Evolutionary conservation across 1,140 invertebrate species (phyloP), one percentile per base, ranked within the genome.

Genomic region (Caerostris darwini): DNA sequence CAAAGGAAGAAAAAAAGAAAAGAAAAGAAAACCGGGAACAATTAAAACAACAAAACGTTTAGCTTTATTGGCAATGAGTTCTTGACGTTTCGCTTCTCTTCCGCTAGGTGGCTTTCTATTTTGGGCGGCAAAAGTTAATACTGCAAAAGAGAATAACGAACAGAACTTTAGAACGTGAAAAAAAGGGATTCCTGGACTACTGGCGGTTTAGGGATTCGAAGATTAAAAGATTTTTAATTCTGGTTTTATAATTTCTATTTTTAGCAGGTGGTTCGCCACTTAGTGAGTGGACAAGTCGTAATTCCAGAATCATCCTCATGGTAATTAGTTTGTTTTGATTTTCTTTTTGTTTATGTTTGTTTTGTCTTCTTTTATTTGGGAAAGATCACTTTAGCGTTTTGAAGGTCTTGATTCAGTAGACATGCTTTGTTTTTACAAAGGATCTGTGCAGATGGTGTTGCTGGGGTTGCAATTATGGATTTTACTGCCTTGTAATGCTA

Each of bases 31-130:
- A 58, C n/a, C 57, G n/a, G 34, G 14, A 87, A 87, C 81, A 83
- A 83, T 83, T 83, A 83, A 83, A 83, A 83, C 59, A 87, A 87
- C 85, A 87, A 87, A 64, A 87, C 59, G 85, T 87, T 87, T 61
- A 87, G 85, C 85, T 61, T 61, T 87, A 87, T 87, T 87, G 85
- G 85, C 85, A 87, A 87, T 87, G 85, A 87, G 85, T 64, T 59
- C 85, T 87, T 64, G 57, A 64, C 57, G 85, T 64, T 87, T 87
- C 85, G 58, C 58, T 87, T 50, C n/a, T 50, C n/a, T 56, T 14
- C 85, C 85, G 85, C 85, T 87, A 87, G 85, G 59, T 87, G 85
- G 85, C 85, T 53, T 61, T 59, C 85, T 87, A 87, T 87, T 87
- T 87, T 64, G 34, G 53, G 85, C n/a, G 59, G 59, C 6, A 87